These are phyloP conservation scores for Muricea muricata DNA, from an alignment of 92 coral and sea anemone genomes.

Conservation along the genomic window DNA sequence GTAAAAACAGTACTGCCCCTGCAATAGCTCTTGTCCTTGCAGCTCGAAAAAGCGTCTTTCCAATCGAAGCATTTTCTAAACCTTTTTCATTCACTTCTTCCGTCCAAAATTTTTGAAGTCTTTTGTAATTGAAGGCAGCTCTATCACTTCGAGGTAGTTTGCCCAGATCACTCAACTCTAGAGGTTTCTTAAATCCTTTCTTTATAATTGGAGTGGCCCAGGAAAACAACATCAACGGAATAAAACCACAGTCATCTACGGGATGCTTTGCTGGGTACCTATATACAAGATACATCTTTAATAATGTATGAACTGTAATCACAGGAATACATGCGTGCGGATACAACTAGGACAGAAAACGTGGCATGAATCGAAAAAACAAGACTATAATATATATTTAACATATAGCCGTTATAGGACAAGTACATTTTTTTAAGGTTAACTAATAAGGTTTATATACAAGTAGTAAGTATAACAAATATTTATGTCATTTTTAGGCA, in stretches of 20 bases:
- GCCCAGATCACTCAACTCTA: conserved; percentile 80
- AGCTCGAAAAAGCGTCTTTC: conserved; percentile 63
- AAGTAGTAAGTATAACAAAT: too few relatives aligned
- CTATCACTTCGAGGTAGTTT: conserved; percentile 78
- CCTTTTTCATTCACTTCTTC: conserved; percentile 79
- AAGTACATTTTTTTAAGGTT: too few relatives aligned
- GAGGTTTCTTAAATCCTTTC: conserved; percentile 85
- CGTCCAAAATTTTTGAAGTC: conserved; percentile 77
- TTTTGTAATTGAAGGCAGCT: conserved; percentile 69
- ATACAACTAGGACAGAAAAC: too few relatives aligned
- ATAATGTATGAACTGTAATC: too few relatives aligned
- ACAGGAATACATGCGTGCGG: too few relatives aligned
- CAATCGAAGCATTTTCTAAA: conserved; percentile 72
- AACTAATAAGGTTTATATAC: too few relatives aligned
- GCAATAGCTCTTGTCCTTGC: conserved; percentile 69
- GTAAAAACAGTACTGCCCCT: conserved; percentile 66
- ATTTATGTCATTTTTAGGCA: too few relatives aligned
- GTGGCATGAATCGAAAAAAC: too few relatives aligned
- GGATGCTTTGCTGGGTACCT: conserved; percentile 77
- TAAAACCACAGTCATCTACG: conserved; percentile 89
- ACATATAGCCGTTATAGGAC: too few relatives aligned
- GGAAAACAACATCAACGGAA: conserved; percentile 79
- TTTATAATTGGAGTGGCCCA: conserved; percentile 82
- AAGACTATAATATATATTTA: too few relatives aligned
- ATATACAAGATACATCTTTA: too few relatives aligned